phyloP scores from a whole-genome alignment of 2,113 vertebrate species.

The Dipodomys spectabilis region DNA sequence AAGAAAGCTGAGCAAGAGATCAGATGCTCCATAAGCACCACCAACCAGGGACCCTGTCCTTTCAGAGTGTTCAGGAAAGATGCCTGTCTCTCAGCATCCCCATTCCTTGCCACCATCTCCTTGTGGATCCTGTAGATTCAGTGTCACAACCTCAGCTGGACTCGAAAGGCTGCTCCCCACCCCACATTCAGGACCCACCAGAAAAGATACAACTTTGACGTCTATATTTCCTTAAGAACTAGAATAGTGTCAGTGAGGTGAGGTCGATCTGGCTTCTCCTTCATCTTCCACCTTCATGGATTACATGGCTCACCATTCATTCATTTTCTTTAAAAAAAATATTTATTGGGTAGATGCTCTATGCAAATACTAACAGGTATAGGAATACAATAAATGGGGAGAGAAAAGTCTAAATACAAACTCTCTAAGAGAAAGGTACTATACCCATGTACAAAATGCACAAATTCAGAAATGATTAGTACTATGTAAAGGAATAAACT shows the following conservation, averaged over 20 bases:
- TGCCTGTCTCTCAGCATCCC: not conserved
- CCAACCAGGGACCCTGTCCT: not conserved
- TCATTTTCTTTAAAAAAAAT: not conserved
- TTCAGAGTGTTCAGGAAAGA: not conserved
- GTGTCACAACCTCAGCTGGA: constrained; percentile 89
- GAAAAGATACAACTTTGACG: constrained; percentile 88
- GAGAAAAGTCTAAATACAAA: not conserved
- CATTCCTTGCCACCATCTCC: not conserved
- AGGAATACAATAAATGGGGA: not conserved
- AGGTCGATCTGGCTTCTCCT: not conserved
- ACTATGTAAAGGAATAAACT: not conserved
- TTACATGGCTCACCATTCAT: constrained; percentile 4
- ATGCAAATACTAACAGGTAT: not conserved
- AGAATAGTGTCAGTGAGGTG: constrained; percentile 81
- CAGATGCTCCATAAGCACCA: not conserved
- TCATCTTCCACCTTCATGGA: not conserved
- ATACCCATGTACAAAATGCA: not conserved
- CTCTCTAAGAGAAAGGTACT: not conserved
- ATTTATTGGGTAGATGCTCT: not conserved
- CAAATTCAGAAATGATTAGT: not conserved
- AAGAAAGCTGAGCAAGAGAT: too few species aligned
- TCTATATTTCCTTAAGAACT: constrained; percentile 89
- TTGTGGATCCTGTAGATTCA: constrained; percentile 83
- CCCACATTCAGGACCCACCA: constrained; percentile 88
- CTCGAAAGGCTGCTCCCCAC: constrained; percentile 78